phyloP scores from a whole-genome alignment of 2,888 invertebrate genomes.

The Epistrophe eligans region DNA sequence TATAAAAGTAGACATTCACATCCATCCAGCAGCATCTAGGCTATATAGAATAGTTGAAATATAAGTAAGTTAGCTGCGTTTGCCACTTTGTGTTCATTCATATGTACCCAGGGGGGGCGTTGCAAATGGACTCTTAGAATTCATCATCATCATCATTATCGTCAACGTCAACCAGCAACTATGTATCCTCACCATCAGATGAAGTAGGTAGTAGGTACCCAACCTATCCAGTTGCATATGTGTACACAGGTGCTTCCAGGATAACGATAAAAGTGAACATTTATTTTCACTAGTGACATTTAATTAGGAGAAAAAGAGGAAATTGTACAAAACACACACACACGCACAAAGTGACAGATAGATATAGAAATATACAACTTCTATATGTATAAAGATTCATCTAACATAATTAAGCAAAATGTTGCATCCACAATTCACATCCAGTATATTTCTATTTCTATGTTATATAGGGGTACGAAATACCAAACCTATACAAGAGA shows the following conservation, averaged over 20 bases:
- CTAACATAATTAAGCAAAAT: conserved; percentile 67
- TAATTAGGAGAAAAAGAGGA: conserved; percentile 65
- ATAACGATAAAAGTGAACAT: conserved; percentile 68
- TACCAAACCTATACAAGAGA: background rate
- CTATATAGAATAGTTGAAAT: background rate
- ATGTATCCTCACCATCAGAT: conserved; percentile 22
- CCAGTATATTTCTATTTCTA: conserved; percentile 14
- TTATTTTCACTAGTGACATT: conserved; percentile 73
- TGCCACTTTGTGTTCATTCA: conserved; percentile 39
- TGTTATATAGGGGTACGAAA: background rate
- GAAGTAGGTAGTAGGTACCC: conserved; percentile 5
- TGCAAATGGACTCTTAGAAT: conserved; percentile 52
- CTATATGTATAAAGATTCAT: conserved; percentile 8
- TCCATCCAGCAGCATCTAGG: conserved; percentile 1
- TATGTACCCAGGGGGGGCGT: conserved; percentile 26
- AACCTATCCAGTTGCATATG: conserved; percentile 16
- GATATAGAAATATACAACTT: background rate
- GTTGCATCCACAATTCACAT: conserved; percentile 16
- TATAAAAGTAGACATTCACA: conserved; percentile 22
- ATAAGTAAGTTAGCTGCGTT: conserved; percentile 29
- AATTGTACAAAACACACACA: conserved; percentile 2
- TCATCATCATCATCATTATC: conserved; percentile 66
- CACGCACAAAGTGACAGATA: conserved; percentile 5
- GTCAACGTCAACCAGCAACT: conserved; percentile 42
- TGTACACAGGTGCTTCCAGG: conserved; percentile 41